Evolutionary conservation across 2,888 invertebrate genomes (phyloP), one percentile per base, ranked within the genome.

Genomic region (Cataglyphis rosenhaueri): DNA sequence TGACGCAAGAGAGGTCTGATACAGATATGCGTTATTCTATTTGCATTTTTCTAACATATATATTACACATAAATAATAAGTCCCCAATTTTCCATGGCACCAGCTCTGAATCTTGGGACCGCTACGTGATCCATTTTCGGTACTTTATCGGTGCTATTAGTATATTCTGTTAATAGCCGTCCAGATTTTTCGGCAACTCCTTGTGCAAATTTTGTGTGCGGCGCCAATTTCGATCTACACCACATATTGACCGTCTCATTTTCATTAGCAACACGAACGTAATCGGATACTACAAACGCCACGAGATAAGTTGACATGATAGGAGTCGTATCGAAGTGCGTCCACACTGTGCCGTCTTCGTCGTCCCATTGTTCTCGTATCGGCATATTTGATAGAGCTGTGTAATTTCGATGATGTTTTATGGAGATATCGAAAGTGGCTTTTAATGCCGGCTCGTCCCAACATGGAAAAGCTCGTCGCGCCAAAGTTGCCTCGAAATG

Each of bases 1-100:
- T 25, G 15, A 25, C 18, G 57, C 10, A 15, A 57, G 10, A 25
- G 10, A 1, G 29, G 29, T n/a, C n/a, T 48, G 25, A 21, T 62
- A 48, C 4, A 15, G 9, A 38, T 15, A 8, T n/a, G 35, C 18
- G 18, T n/a, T 18, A 9, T 25, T 71, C 35, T 41, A 12, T 61
- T 73, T 18, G 15, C n/a, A 35, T 55, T 66, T 65, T 9, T 41
- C 6, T 18, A 32, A 41, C 59, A 44, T 44, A 1, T 21, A 1
- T 21, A 1, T 70, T 91, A 96, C 96, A 95, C 96, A 95, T 97
- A 98, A 9, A 97, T 97, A 66, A 98, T 97, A 62, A 98, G 94
- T 10, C 98, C 98, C 98, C 98, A 98, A 93, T 98, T 98, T 94
- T 98, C 98, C 98, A 98, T 98, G 52, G 98, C 98, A 25, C 97